These are phyloP conservation scores for Melanocharis versteri DNA, from an alignment of 2,113 vertebrate genomes.

Conservation along the genomic window DNA sequence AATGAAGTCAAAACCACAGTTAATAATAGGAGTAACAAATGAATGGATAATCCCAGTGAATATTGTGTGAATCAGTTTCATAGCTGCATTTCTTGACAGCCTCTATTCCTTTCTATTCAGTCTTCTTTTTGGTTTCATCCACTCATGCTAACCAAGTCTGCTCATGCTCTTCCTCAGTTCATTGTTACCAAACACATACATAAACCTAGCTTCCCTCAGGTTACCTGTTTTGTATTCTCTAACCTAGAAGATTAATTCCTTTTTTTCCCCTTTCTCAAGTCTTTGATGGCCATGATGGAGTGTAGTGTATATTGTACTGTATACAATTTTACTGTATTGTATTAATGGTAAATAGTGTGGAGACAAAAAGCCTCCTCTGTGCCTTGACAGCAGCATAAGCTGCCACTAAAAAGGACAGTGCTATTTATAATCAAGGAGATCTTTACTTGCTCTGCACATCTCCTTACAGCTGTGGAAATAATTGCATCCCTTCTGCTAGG, in stretches of 20 bases:
- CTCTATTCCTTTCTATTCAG: not conserved
- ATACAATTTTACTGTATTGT: not conserved
- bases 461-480: not conserved
- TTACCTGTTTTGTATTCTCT: not conserved
- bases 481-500: not conserved
- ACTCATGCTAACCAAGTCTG: not conserved
- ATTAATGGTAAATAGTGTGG: not conserved
- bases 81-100: not conserved
- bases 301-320: not conserved
- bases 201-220: not conserved
- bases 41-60: not conserved
- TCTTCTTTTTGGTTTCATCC: not conserved
- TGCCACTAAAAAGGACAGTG: not conserved
- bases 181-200: not conserved
- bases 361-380: not conserved
- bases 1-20: not conserved
- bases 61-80: not conserved
- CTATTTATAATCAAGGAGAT: not conserved
- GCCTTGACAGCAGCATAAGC: not conserved
- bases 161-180: not conserved
- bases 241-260: not conserved
- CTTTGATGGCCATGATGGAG: not conserved
- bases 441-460: not conserved
- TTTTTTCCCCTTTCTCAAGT: not conserved
- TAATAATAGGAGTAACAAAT: not conserved